Percentiles rank a stretch among this genome's conserved stretches.
These are phyloP conservation scores for Chloroclysta siterata DNA, from an alignment of 2,888 invertebrate genomes.

Conservation along the genomic window DNA sequence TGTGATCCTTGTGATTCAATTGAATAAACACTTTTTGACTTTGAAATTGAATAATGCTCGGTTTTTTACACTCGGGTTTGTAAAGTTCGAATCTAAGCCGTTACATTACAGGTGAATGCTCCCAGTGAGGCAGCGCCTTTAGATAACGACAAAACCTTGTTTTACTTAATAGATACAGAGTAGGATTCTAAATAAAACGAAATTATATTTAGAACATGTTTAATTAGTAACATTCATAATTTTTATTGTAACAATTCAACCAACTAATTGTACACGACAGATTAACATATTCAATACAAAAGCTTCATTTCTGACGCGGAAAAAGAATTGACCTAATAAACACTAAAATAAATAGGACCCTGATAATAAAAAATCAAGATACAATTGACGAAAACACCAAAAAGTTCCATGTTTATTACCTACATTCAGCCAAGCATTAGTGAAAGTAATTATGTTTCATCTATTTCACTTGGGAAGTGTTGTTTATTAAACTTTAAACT, in stretches of 20 bases:
- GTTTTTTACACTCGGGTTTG: too few species aligned
- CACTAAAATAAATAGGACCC: slow-evolving; percentile 48
- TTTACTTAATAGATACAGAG: too few species aligned
- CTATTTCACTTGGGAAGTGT: not conserved
- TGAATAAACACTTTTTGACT: too few species aligned
- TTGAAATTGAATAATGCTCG: too few species aligned
- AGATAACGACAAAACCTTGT: too few species aligned
- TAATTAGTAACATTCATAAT: slow-evolving; percentile 79
- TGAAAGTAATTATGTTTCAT: slow-evolving; percentile 1
- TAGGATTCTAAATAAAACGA: slow-evolving; percentile 48
- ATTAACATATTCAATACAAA: slow-evolving; percentile 53
- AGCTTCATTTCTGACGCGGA: slow-evolving; percentile 45
- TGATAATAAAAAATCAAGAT: slow-evolving; percentile 39
- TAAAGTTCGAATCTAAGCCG: too few species aligned
- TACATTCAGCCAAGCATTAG: slow-evolving; percentile 32
- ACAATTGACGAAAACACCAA: slow-evolving; percentile 37
- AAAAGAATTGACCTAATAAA: slow-evolving; percentile 55
- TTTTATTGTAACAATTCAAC: slow-evolving; percentile 72
- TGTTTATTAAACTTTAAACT: not conserved
- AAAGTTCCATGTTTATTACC: slow-evolving; percentile 10
- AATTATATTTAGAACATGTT: slow-evolving; percentile 72
- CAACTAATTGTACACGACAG: slow-evolving; percentile 64
- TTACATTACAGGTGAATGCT: too few species aligned
- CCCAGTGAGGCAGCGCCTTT: too few species aligned
- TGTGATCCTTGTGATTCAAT: too few species aligned